Conservation (phyloP, 2,113 vertebrate genomes). For the Pongo abelii region DNA sequence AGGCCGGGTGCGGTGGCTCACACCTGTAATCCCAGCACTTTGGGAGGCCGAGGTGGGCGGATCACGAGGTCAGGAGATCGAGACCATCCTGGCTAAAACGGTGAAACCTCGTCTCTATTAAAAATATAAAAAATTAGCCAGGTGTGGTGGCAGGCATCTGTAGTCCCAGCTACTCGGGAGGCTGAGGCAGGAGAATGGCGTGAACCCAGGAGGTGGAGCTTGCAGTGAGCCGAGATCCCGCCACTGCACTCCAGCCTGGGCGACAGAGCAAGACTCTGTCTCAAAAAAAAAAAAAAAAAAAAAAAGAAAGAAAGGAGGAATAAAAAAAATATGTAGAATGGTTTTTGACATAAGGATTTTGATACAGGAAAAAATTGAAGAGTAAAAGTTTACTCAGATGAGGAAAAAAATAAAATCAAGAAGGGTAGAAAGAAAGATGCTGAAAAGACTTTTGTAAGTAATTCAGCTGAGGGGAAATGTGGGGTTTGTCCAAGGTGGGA, state of each 20-base stretch:
- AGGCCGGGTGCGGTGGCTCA: neutral
- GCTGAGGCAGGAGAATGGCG: too few relatives aligned
- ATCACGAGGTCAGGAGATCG: too few relatives aligned
- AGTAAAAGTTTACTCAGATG: neutral
- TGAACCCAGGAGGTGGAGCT: too few relatives aligned
- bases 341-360: neutral
- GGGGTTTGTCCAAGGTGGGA: neutral
- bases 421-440: neutral
- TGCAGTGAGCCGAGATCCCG: too few relatives aligned
- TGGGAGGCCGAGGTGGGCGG: fast-evolving
- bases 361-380: neutral
- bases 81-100: too few relatives aligned
- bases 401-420: neutral
- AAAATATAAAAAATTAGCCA: too few relatives aligned
- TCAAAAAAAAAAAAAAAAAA: neutral
- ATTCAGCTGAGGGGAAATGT: neutral
- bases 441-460: neutral
- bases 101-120: too few relatives aligned
- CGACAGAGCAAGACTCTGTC: too few relatives aligned
- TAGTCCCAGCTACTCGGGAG: too few relatives aligned
- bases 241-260: too few relatives aligned
- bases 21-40: too few relatives aligned
- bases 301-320: neutral
- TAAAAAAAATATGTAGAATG: neutral
- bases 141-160: too few relatives aligned